phyloP scores from a whole-genome alignment of 2,888 invertebrate genomes.

The Agrochola lychnidis region DNA sequence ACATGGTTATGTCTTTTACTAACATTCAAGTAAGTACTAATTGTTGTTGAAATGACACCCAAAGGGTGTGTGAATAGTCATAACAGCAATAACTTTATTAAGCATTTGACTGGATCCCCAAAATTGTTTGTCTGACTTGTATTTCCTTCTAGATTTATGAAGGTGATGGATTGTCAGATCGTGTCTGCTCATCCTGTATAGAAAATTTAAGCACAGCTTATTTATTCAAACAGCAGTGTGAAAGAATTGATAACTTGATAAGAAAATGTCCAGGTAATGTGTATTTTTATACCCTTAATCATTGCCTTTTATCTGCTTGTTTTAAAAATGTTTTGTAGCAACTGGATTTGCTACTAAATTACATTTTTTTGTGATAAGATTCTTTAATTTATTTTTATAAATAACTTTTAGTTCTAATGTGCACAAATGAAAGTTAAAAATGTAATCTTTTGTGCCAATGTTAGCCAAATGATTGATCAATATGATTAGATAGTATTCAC shows the following conservation, averaged over 20 bases:
- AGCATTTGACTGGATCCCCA: neutral
- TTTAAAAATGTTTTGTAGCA: neutral
- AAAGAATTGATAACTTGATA: conserved; percentile 82
- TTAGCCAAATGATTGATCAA: neutral
- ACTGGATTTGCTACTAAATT: neutral
- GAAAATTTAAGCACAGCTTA: conserved; percentile 87
- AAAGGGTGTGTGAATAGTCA: neutral
- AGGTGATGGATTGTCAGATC: conserved; percentile 86
- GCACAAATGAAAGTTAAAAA: neutral
- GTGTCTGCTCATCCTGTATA: conserved; percentile 86
- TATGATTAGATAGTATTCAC: neutral
- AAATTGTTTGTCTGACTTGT: neutral
- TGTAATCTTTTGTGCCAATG: neutral
- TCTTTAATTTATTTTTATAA: neutral
- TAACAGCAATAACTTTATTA: neutral
- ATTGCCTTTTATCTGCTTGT: neutral
- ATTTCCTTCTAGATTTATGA: conserved; percentile 81
- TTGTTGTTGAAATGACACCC: neutral
- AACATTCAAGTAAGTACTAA: conserved; percentile 80
- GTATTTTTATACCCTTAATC: neutral
- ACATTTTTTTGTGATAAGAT: neutral
- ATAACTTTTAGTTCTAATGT: neutral
- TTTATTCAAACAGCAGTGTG: conserved; percentile 87
- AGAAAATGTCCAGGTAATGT: conserved; percentile 81
- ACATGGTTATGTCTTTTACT: conserved; percentile 89